A percentile compares a stretch with the other conserved stretches of the same genome.
Conservation (phyloP, 1,140 invertebrate genomes). For the Pachypeltis micranthus region DNA sequence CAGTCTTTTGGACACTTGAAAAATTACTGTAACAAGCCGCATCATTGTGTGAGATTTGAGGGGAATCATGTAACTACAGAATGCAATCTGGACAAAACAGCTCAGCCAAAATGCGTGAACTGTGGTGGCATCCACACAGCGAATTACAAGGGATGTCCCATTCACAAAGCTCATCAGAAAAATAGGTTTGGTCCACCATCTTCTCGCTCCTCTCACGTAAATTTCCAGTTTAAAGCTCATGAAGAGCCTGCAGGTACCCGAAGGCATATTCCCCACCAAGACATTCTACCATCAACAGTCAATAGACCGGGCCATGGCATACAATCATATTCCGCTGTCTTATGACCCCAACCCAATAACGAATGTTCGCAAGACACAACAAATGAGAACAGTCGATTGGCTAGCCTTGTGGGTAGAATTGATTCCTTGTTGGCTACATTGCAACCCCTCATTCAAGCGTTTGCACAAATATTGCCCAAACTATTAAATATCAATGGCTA, state of each 20-base stretch:
- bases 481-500: conserved; percentile 7
- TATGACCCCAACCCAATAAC: background rate
- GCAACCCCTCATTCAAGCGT: background rate
- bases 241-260: background rate
- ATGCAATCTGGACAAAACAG: conserved; percentile 31
- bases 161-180: background rate
- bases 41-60: conserved; percentile 34
- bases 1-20: conserved; percentile 34
- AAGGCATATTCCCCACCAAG: background rate
- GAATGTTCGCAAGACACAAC: background rate
- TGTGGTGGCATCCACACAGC: conserved; percentile 33
- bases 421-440: background rate
- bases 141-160: conserved; percentile 32
- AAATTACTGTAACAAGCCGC: conserved; percentile 28
- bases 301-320: background rate
- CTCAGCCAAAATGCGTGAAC: conserved; percentile 30
- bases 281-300: background rate
- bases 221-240: background rate
- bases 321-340: background rate
- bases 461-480: conserved; percentile 8
- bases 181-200: background rate
- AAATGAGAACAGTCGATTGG: background rate
- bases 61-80: conserved; percentile 30
- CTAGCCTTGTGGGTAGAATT: background rate
- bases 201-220: background rate